A percentile compares a stretch with the other conserved stretches of the same genome.
These are phyloP conservation scores for Calonectris borealis DNA, from an alignment of 2,113 vertebrate genomes.

Conservation along the genomic window DNA sequence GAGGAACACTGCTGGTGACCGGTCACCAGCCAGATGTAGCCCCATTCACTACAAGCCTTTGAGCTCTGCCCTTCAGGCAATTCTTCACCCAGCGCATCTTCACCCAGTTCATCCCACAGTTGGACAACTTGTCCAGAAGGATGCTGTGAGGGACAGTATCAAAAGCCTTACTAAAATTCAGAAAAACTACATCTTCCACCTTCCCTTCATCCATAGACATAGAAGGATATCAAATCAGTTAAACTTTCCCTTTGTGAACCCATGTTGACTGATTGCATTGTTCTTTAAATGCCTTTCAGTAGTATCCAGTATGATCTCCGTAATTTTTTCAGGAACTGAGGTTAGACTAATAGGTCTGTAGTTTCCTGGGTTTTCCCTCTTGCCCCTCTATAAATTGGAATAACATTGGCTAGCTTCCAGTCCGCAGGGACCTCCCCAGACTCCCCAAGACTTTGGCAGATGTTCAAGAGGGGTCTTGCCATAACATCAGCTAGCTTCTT, in stretches of 20 bases:
- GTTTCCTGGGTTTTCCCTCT: not conserved
- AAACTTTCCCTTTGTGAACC: not conserved
- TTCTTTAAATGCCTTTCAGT: not conserved
- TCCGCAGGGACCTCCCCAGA: not conserved
- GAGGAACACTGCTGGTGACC: not conserved
- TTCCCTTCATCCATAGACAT: not conserved
- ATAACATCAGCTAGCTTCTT: rapidly evolving
- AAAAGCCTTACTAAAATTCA: not conserved
- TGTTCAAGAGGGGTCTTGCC: not conserved
- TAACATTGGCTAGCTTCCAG: not conserved
- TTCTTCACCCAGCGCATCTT: too few relatives aligned
- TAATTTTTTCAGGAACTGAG: not conserved
- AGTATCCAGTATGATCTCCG: not conserved
- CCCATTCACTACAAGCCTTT: not conserved
- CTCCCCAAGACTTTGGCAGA: not conserved
- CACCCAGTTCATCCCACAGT: not conserved
- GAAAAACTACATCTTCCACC: not conserved
- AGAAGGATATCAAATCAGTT: not conserved
- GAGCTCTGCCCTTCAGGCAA: not conserved
- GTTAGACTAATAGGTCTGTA: not conserved
- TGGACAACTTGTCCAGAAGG: not conserved
- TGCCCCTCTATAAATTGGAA: too few relatives aligned
- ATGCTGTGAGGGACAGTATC: not conserved
- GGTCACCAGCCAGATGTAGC: not conserved
- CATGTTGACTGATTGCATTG: not conserved